A percentile compares a stretch with the other conserved stretches of the same genome.
These are phyloP conservation scores for Labeo catla DNA, from an alignment of 2,113 vertebrate species.

Conservation along the genomic window DNA sequence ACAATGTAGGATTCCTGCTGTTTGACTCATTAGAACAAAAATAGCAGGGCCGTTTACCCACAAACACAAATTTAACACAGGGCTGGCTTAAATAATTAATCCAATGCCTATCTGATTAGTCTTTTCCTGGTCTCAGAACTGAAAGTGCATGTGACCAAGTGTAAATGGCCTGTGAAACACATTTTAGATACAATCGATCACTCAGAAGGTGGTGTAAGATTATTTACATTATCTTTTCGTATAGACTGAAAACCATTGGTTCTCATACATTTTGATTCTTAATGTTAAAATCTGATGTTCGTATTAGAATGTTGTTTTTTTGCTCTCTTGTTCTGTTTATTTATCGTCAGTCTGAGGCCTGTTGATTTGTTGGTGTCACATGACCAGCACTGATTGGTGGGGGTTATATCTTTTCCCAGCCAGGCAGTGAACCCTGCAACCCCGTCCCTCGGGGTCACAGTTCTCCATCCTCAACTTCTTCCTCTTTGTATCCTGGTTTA, in stretches of 20 bases:
- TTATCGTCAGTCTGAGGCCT: constrained; percentile 22
- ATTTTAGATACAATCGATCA: neutral
- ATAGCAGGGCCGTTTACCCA: neutral
- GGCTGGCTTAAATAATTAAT: constrained; percentile 5
- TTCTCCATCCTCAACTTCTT: constrained; percentile 63
- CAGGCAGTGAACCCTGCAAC: constrained; percentile 57
- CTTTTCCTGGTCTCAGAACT: neutral
- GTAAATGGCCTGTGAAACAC: neutral
- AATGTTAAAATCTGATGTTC: too few relatives aligned
- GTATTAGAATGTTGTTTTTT: too few relatives aligned
- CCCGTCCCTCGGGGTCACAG: constrained; percentile 43
- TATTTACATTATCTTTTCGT: neutral
- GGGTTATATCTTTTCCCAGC: constrained; percentile 22
- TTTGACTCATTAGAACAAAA: neutral
- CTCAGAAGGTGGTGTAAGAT: neutral
- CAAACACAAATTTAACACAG: neutral
- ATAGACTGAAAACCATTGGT: neutral
- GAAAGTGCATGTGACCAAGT: neutral
- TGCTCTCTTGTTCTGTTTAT: constrained; percentile 49
- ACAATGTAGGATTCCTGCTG: neutral
- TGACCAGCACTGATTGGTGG: constrained; percentile 25
- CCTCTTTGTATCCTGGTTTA: constrained; percentile 60
- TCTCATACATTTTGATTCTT: neutral
- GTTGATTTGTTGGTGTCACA: constrained; percentile 34
- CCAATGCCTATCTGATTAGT: neutral